Evolutionary conservation across 2,113 vertebrate genomes (phyloP), one percentile per base, ranked within the genome.

Genomic region (Coptodon bakossiorum): DNA sequence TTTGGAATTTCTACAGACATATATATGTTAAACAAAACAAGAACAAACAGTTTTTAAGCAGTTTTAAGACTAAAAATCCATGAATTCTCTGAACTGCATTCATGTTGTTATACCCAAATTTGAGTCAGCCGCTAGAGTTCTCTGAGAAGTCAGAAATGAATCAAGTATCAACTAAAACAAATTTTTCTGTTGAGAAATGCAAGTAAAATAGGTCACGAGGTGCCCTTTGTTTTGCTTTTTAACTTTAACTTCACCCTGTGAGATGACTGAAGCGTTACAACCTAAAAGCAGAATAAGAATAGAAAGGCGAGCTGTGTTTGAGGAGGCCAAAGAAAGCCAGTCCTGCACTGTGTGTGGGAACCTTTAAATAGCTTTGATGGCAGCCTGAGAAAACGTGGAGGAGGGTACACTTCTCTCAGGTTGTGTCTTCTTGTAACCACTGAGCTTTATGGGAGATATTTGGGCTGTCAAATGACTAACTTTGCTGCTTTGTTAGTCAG

Each of bases 281-380:
- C 63, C 61, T 68, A 61, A 52, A 43, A 48, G 54, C 17, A 31
- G 54, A 50, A 68, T 40, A 50, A 61, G 24, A 71, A 19, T 80
- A 83, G 50, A 19, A 82, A 83, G 50, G 43, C 43, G 3, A 63
- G 80, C 68, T 85, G 43, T 85, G 84, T 85, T 83, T 63, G 56
- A 76, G 34, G 53, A 45, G 52, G 56, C 68, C 82, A 84, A 68
- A 81, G 36, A 80, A 10, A 13, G 79, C 11, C 78, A 81, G 34
- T 19, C 56, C n/a, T 13, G 16, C 56, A 31, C 54, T n/a, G 50
- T 29, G 73, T 83, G 87, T 79, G 81, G 54, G 31, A 84, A 45
- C 9, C 80, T 85, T 82, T 54, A 88, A 89, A 89, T 88, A 76
- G 48, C 76, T 88, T 88, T 57, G 43, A 36, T 52, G 54, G 80